Base-by-base conservation (phyloP, 2,113 vertebrate genomes). In the Dasyurus viverrinus region DNA sequence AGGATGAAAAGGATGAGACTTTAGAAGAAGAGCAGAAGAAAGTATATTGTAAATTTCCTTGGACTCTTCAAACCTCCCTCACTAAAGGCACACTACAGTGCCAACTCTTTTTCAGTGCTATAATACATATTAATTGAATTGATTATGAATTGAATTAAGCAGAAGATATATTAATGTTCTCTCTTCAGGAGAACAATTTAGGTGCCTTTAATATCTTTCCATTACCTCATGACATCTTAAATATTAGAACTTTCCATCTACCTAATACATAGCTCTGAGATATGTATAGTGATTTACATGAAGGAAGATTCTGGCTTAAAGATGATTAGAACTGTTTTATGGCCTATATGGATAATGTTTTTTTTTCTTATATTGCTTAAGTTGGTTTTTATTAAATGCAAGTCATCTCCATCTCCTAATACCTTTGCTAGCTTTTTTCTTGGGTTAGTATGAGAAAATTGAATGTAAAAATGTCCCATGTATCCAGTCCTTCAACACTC, bases 41-140 rank as follows among this genome's bases (percentile, higher is more conserved):
- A 60, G 27, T 27, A n/a, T n/a, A 90, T 94, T 96, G 91, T 94
- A 95, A 93, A 76, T 94, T 96, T 93, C 25, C 68, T 48, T 91
- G 19, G 90, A 94, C 76, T 90, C 53, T 95, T 53, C 89, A 94
- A 76, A 94, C 25, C 93, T 95, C 11, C 19, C 84, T 97, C 48
- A 91, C 92, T 95, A 53, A 94, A 47, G 90, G n/a, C 76, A 93
- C 36, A 50, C 0, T 92, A 54, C 24, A 89, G 52, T 92, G 96
- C 94, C 54, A 94, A 90, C 76, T 91, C 27, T 52, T 47, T 84
- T 93, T 22, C 92, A 55, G 48, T 96, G 48, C 90, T 26, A 96
- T 54, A 89, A 55, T 95, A 95, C 93, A 96, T 94, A 95, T 92
- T 96, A 95, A 96, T 93, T 97, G 52, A 95, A 93, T 27, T 53